Conservation (phyloP, 2,888 invertebrate species). For the Eudasyphora cyanicolor region DNA sequence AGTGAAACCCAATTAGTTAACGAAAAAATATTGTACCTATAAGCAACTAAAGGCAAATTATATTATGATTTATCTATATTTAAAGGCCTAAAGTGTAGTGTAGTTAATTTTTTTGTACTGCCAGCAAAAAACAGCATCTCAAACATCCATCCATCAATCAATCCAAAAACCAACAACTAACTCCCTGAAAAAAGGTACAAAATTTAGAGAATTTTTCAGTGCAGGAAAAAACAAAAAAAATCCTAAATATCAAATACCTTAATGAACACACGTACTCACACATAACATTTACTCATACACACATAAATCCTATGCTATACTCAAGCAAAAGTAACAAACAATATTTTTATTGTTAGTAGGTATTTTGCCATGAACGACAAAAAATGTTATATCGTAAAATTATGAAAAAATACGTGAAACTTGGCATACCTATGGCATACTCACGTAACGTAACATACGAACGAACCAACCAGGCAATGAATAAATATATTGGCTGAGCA, state of each 20-base stretch:
- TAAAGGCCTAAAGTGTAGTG: too few relatives aligned
- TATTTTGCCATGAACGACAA: slow-evolving; percentile 17
- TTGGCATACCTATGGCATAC: slow-evolving; percentile 36
- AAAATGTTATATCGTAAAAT: slow-evolving; percentile 61
- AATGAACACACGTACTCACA: neutral
- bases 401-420: slow-evolving; percentile 61
- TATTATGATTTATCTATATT: too few relatives aligned
- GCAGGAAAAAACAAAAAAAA: slow-evolving; percentile 10
- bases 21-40: too few relatives aligned
- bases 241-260: slow-evolving; percentile 26
- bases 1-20: slow-evolving; percentile 64
- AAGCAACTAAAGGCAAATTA: too few relatives aligned
- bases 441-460: slow-evolving; percentile 27
- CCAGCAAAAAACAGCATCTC: neutral
- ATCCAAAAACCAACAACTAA: slow-evolving; percentile 8
- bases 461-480: neutral
- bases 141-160: neutral
- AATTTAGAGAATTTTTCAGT: slow-evolving; percentile 21
- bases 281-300: neutral
- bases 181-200: slow-evolving; percentile 13
- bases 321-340: neutral
- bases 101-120: slow-evolving; percentile 43
- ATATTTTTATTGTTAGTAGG: neutral
- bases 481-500: neutral
- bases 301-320: neutral